Conservation (phyloP, 2,113 vertebrate genomes). For the Aptenodytes forsteri region DNA sequence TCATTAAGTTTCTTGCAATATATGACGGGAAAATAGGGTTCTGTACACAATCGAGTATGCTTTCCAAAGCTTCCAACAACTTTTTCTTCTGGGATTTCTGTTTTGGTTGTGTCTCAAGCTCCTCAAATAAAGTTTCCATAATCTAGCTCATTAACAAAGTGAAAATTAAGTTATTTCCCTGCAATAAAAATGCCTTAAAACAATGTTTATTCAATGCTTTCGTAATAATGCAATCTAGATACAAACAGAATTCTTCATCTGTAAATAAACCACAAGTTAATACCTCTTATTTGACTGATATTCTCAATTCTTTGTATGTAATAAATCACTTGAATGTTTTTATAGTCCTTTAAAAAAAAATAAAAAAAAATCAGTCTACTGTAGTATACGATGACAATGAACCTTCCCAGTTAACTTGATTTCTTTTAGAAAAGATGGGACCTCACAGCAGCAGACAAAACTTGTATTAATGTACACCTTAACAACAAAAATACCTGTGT, state of each 20-base stretch:
- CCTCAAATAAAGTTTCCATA: conserved; percentile 77
- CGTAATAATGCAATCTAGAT: background rate
- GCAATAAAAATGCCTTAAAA: background rate
- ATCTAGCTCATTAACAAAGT: conserved; percentile 67
- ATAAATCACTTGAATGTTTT: background rate
- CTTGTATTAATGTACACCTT: background rate
- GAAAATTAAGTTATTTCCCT: background rate
- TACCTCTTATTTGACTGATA: background rate
- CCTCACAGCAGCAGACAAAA: background rate
- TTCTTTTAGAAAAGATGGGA: background rate
- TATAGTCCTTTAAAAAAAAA: background rate
- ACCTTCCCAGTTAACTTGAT: background rate
- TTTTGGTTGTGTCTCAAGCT: conserved; percentile 62
- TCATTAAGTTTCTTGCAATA: conserved; percentile 78
- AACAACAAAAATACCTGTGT: conserved; percentile 75
- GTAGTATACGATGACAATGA: background rate
- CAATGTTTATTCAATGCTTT: background rate
- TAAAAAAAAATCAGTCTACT: background rate
- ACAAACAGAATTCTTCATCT: background rate
- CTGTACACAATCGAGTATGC: conserved; percentile 77
- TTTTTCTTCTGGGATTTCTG: conserved; percentile 71
- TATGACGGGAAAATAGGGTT: conserved; percentile 82
- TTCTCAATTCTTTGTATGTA: background rate
- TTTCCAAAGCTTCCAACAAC: conserved; percentile 73
- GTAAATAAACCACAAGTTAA: background rate